Evolutionary conservation across 2,113 vertebrate genomes (phyloP), one percentile per base, ranked within the genome.

Genomic region (Gobiocypris rarus): DNA sequence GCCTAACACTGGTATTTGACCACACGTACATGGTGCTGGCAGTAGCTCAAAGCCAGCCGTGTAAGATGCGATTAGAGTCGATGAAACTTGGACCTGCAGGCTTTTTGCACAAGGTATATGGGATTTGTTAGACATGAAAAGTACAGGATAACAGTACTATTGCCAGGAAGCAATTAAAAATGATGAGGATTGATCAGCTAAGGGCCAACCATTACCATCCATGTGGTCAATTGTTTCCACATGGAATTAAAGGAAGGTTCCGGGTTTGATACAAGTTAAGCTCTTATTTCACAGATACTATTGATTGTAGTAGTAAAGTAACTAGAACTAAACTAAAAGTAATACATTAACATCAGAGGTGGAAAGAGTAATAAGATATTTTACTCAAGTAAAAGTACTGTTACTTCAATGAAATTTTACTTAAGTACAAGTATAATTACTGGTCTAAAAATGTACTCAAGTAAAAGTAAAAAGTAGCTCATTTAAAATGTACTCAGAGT

Each of bases 41-140:
- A 2, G 31, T 38, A 41, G 56, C 54, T 78, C 34, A 61, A 61
- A 78, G 34, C 34, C 7, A 43, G 34, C 26, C 13, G 4, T 78
- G 56, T 61, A 61, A 38, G 13, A 61, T 78, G 24, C 1, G 8
- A 59, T 78, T 78, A 43, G 13, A 59, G 34, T 7, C n/a, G 0
- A 15, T 63, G 56, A 26, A 61, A 3, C 34, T 78, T 43, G 13
- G 56, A 63, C 8, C 56, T 26, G 38, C 4, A 45, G 75, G 14
- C n/a, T 78, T 78, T 77, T 41, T 58, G 75, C 22, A 26, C n/a
- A 50, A 28, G 75, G 6, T 78, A 41, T 78, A 41, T 61, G 75
- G 6, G 22, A 61, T 61, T 63, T 14, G 3, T 61, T 63, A 15
- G n/a, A 48, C 19, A 58, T 77, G 54, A 41, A 41, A 59, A 77